Conservation (phyloP, 2,888 invertebrate species). For the Agrotis puta region DNA sequence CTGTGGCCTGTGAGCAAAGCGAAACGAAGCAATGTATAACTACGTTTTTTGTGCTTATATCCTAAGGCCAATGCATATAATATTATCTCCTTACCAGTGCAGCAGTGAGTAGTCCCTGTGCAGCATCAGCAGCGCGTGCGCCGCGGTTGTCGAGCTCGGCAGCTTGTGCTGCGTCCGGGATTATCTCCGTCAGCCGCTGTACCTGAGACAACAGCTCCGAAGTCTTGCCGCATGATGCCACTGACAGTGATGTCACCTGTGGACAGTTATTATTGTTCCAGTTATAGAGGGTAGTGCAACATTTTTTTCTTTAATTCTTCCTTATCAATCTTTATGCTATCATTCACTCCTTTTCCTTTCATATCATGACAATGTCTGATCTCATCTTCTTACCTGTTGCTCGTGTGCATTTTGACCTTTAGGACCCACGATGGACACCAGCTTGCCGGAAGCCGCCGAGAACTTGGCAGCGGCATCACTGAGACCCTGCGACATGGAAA, state of each 20-base stretch:
- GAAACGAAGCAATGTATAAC: too few relatives aligned
- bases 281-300: too few relatives aligned
- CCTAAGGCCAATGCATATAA: too few relatives aligned
- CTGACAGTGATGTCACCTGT: slow-evolving; percentile 59
- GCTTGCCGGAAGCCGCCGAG: slow-evolving; percentile 71
- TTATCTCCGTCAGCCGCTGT: slow-evolving; percentile 65
- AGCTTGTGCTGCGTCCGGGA: slow-evolving; percentile 58
- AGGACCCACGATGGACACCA: slow-evolving; percentile 70
- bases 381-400: slow-evolving; percentile 62
- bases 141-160: slow-evolving; percentile 66
- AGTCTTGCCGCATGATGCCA: slow-evolving; percentile 69
- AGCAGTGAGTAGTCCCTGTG: slow-evolving; percentile 68
- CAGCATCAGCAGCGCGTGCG: slow-evolving; percentile 65
- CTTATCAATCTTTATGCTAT: too few relatives aligned
- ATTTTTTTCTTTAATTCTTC: too few relatives aligned
- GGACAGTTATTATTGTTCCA: too few relatives aligned
- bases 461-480: slow-evolving; percentile 69
- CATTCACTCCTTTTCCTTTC: too few relatives aligned
- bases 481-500: slow-evolving; percentile 63
- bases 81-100: slow-evolving; percentile 57
- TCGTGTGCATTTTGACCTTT: slow-evolving; percentile 57
- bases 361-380: not conserved
- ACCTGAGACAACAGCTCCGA: slow-evolving; percentile 72
- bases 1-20: slow-evolving; percentile 65
- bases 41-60: too few relatives aligned